Base-by-base conservation (phyloP, 2,888 invertebrate genomes). In the Lordiphosa andalusiaca region DNA sequence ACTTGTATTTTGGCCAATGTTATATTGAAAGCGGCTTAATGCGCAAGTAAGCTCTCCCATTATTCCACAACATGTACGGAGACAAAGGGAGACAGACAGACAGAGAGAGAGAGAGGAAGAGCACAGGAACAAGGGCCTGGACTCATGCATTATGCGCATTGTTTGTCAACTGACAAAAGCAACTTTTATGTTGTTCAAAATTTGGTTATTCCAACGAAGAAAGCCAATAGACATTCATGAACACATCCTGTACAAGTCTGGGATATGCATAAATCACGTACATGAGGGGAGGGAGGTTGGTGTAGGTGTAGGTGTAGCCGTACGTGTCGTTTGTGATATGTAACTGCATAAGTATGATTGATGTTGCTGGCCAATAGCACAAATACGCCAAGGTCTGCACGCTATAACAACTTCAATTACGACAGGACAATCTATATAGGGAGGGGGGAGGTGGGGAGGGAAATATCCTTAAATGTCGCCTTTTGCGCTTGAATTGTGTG, bases 21-120 rank as follows among this genome's bases (percentile, higher is more conserved):
- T 83, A 80, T 83, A 83, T 83, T 83, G 83, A 83, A 80, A 75
- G 77, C 42, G 70, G 81, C 77, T 76, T 77, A 77, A 83, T 77
- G 76, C 80, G 62, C 68, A 83, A 82, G 80, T 77, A 77, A 77
- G 76, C 83, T 77, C 76, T 83, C 83, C 77, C 77, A 83, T 77
- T 77, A 77, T 77, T 80, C 77, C 76, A 59, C 40, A 73, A 66
- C 83, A 78, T 77, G 80, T 78, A 58, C 76, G 48, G 25, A 38
- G 39, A 23, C 13, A 13, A 6, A 13, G 6, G 10, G 12, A 13
- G 10, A 25, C 2, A 3, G 5, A 9, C 3, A 7, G 3, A 13
- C 12, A 10, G 3, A 1, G 19, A 7, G 9, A 21, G 30, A 30
- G 9, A 30, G 7, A 30, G 7, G 30, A 30, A 30, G 7, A 30